Percentiles rank a stretch among this genome's conserved stretches.
These are phyloP conservation scores for Drosophila histrio DNA, from an alignment of 2,888 invertebrate species.

Conservation along the genomic window DNA sequence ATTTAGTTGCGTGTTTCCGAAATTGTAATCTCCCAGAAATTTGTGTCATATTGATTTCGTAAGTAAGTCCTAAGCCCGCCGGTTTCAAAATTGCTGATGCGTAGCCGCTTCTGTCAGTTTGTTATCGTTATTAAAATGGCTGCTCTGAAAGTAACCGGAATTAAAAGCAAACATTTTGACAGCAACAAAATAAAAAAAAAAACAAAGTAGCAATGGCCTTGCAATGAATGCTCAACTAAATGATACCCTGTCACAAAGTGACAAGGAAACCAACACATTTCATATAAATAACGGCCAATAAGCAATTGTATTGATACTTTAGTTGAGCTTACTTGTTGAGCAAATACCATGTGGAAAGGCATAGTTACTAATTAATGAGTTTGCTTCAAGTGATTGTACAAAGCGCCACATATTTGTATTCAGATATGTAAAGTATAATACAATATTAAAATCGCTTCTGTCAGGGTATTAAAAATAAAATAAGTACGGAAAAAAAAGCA, in stretches of 20 bases:
- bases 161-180: slow-evolving; percentile 73
- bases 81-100: slow-evolving; percentile 15
- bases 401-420: too few species aligned
- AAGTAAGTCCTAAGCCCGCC: slow-evolving; percentile 12
- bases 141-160: slow-evolving; percentile 57
- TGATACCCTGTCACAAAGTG: neutral
- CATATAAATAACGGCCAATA: neutral
- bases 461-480: slow-evolving; percentile 19
- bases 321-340: neutral
- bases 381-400: too few species aligned
- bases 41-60: slow-evolving; percentile 17
- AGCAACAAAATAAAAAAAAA: slow-evolving; percentile 27
- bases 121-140: slow-evolving; percentile 59
- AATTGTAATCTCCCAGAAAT: neutral
- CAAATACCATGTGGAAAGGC: neutral
- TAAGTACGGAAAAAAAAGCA: slow-evolving; percentile 21
- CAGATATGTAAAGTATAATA: neutral
- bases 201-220: neutral
- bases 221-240: neutral
- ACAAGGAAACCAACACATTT: neutral
- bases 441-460: neutral
- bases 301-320: neutral
- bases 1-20: neutral
- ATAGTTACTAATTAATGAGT: neutral
- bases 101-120: slow-evolving; percentile 20